Percentiles rank a stretch among this genome's conserved stretches.
Conservation (phyloP, 2,113 vertebrate species). For the Lasiurus borealis region DNA sequence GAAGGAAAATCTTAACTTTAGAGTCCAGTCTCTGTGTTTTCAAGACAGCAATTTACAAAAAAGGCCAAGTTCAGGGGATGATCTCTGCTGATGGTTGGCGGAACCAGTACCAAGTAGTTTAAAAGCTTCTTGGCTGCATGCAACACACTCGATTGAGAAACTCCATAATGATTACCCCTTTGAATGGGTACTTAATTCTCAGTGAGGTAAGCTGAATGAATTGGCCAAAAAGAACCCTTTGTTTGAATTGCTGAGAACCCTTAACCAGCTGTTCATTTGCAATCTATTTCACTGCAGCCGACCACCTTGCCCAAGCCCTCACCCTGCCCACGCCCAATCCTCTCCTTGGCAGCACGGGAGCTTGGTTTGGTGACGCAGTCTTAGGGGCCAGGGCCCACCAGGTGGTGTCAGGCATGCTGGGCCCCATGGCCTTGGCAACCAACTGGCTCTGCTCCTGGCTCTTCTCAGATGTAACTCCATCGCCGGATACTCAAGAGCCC, state of each 20-base stretch:
- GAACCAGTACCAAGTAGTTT: not conserved
- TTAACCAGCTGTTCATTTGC: not conserved
- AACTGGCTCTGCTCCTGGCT: not conserved
- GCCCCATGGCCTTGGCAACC: not conserved
- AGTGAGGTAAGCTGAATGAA: not conserved
- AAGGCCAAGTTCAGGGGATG: not conserved
- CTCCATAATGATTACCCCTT: not conserved
- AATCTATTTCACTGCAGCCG: not conserved
- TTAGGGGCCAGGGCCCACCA: too few species aligned
- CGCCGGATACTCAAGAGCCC: too few species aligned
- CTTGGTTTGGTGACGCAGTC: not conserved
- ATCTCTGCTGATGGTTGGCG: not conserved
- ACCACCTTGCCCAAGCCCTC: not conserved
- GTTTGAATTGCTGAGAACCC: not conserved
- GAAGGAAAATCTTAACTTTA: not conserved
- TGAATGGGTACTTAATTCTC: not conserved
- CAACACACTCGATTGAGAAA: not conserved
- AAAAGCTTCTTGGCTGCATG: not conserved
- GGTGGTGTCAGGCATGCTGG: not conserved
- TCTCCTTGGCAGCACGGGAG: rapidly evolving
- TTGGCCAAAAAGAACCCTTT: not conserved
- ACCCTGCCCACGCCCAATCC: rapidly evolving
- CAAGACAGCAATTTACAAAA: not conserved
- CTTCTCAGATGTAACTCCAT: not conserved
- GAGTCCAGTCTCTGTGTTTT: not conserved